These are phyloP conservation scores for Chelon labrosus DNA, from an alignment of 2,797 vertebrate genomes.

Conservation along the genomic window DNA sequence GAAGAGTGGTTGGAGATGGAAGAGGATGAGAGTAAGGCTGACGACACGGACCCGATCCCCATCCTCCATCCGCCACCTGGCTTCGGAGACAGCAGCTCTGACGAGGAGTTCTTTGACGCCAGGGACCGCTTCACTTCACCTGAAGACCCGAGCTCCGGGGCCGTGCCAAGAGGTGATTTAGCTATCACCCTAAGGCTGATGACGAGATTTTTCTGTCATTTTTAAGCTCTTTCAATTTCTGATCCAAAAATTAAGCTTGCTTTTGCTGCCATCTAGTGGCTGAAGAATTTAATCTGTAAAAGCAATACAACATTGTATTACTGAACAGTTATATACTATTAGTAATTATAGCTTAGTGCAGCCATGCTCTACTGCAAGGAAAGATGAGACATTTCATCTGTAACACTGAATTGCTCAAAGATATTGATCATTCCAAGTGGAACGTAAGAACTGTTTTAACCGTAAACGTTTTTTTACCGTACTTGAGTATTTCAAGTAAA, in stretches of 20 bases:
- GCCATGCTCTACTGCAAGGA: not conserved
- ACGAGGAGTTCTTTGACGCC: constrained; percentile 96
- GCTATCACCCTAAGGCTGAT: constrained; percentile 13
- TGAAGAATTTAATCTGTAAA: not conserved
- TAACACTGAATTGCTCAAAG: too few species aligned
- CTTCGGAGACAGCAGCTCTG: constrained; percentile 94
- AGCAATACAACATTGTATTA: not conserved
- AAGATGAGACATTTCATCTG: too few species aligned
- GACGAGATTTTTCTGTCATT: not conserved
- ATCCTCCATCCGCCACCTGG: constrained; percentile 88
- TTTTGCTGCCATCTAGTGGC: constrained; percentile 56
- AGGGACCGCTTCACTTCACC: constrained; percentile 90
- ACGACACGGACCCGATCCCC: constrained; percentile 48
- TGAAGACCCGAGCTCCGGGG: constrained; percentile 78
- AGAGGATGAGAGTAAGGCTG: constrained; percentile 3
- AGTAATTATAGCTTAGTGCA: not conserved
- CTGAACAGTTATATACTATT: too few species aligned
- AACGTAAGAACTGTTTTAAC: too few species aligned
- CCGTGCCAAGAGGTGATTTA: constrained; percentile 74
- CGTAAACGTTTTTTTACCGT: too few species aligned
- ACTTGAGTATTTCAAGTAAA: too few species aligned
- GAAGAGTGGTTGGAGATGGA: constrained; percentile 31
- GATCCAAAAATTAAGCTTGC: not conserved
- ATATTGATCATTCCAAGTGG: too few species aligned
- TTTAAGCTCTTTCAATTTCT: not conserved